Percentiles rank a stretch among this genome's conserved stretches.
Evolutionary conservation across 2,888 invertebrate species (phyloP).

Genomic region (Thymelicus lineola): DNA sequence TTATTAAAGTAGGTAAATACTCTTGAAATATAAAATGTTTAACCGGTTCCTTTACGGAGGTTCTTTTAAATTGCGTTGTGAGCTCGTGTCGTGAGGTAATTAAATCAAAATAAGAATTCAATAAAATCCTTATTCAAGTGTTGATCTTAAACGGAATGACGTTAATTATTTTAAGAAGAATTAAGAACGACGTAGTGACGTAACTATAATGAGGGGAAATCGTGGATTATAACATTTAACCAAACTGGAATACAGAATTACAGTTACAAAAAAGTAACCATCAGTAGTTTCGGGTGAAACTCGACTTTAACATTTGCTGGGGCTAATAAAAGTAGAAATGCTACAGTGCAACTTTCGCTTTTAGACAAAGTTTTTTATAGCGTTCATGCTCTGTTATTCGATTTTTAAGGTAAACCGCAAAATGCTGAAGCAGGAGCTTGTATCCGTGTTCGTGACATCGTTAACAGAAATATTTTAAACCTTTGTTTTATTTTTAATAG

Average conservation of each 20-base stretch:
- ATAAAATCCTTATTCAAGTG: slow-evolving; percentile 2
- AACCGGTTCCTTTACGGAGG: background rate
- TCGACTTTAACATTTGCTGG: slow-evolving; percentile 41
- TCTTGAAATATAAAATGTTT: background rate
- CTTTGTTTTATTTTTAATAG: too few relatives aligned
- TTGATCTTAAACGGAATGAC: slow-evolving; percentile 6
- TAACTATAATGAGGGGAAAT: background rate
- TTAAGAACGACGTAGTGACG: too few relatives aligned
- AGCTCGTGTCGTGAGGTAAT: background rate
- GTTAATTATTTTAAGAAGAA: background rate
- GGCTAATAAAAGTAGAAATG: background rate
- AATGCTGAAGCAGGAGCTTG: background rate
- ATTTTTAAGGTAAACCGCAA: background rate
- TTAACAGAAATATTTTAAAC: too few relatives aligned
- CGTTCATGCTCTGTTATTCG: background rate
- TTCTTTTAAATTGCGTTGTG: background rate
- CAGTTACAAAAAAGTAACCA: background rate
- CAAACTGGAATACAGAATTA: background rate
- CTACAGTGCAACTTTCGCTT: slow-evolving; percentile 4
- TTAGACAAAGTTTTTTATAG: slow-evolving; percentile 2
- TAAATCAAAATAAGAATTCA: slow-evolving; percentile 3
- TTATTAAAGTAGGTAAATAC: background rate
- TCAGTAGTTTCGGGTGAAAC: slow-evolving; percentile 59
- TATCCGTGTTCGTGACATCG: too few relatives aligned
- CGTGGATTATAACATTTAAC: slow-evolving; percentile 1